Conservation (phyloP, 2,113 vertebrate genomes). For the Asarcornis scutulata region DNA sequence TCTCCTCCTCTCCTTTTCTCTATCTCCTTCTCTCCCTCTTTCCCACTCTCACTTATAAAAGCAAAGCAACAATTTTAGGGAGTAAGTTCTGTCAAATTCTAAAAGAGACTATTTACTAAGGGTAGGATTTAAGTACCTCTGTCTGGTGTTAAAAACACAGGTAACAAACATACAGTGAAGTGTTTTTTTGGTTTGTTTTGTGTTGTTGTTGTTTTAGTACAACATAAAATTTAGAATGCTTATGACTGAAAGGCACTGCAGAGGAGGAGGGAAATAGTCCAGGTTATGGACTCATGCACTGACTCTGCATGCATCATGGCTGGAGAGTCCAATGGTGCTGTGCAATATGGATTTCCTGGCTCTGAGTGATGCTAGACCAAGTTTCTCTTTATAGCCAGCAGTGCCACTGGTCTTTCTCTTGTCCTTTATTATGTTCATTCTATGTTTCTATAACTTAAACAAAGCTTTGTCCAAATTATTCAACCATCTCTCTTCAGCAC, state of each 20-base stretch:
- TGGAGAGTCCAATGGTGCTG: neutral
- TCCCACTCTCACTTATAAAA: neutral
- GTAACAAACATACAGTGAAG: neutral
- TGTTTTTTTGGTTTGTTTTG: too few species aligned
- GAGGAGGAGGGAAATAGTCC: neutral
- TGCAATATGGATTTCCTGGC: neutral
- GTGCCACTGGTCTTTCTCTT: neutral
- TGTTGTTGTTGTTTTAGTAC: neutral
- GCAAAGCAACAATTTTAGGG: neutral
- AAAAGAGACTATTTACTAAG: neutral
- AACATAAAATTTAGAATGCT: neutral
- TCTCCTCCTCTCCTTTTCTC: neutral
- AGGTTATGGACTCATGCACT: neutral
- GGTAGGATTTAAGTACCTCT: neutral
- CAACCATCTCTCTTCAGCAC: neutral
- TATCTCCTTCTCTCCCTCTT: neutral
- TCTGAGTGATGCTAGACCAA: neutral
- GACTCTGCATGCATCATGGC: neutral
- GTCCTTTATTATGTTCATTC: neutral
- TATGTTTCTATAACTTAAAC: neutral
- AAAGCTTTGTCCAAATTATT: neutral
- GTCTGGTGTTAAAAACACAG: neutral
- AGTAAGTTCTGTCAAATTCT: neutral
- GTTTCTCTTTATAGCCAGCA: neutral
- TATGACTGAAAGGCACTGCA: neutral